Evolutionary conservation across 2,797 vertebrate species (phyloP).

Genomic region (Lacerta viridis): DNA sequence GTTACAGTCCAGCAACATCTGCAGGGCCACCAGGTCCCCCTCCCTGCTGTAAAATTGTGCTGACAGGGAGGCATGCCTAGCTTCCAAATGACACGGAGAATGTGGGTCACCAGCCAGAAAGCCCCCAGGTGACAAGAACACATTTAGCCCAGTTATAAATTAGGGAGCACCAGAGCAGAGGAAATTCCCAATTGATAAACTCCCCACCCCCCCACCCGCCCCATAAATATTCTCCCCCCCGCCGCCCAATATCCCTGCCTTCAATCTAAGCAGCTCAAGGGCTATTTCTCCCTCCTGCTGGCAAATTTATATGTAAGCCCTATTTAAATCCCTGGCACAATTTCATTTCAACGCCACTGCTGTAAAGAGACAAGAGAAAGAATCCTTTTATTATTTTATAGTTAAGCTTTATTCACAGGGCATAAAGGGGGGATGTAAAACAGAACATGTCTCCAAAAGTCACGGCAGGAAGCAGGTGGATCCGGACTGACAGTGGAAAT

Average conservation of each 20-base stretch:
- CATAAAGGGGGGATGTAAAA: no score
- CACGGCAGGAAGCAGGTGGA: no score
- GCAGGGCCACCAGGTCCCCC: no score
- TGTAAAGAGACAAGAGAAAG: neutral
- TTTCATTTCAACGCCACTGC: neutral
- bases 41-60: neutral
- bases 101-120: neutral
- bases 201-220: no score
- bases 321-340: neutral
- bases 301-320: neutral
- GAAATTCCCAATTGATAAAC: conserved; percentile 30
- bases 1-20: no score
- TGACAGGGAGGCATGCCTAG: neutral
- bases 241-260: neutral
- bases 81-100: neutral
- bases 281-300: neutral
- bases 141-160: conserved; percentile 33
- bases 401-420: no score
- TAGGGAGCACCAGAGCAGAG: conserved; percentile 4
- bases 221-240: neutral
- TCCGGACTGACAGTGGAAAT: neutral
- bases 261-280: neutral
- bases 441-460: neutral
- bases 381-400: neutral
- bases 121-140: neutral